These are phyloP conservation scores for Mimumesa dahlbomi DNA, from an alignment of 2,888 invertebrate species.

Conservation along the genomic window DNA sequence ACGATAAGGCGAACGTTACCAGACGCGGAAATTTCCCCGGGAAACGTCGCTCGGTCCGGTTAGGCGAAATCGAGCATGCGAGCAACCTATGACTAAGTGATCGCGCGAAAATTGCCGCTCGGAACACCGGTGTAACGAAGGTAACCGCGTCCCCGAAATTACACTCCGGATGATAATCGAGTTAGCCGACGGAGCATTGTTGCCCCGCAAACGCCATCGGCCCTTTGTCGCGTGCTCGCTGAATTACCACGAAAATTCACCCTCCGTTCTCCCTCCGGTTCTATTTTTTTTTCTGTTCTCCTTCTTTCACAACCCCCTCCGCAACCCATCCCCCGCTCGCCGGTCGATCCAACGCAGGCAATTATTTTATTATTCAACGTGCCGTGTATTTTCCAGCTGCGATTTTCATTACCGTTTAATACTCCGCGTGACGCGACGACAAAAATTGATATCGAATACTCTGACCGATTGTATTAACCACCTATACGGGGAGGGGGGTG, in stretches of 20 bases:
- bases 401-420: not conserved
- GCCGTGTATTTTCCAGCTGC: not conserved
- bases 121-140: conserved; percentile 54
- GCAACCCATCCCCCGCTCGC: not conserved
- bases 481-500: too few species aligned
- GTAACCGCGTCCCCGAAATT: conserved; percentile 57
- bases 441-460: not conserved
- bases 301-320: not conserved
- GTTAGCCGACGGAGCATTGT: conserved; percentile 48
- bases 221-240: conserved; percentile 3
- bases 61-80: too few species aligned
- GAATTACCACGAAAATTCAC: not conserved
- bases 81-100: conserved; percentile 47
- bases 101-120: conserved; percentile 55
- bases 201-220: conserved; percentile 29
- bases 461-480: not conserved
- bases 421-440: not conserved
- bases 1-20: too few species aligned
- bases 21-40: too few species aligned
- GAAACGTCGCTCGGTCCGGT: too few species aligned
- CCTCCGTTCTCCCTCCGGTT: not conserved
- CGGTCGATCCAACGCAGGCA: not conserved
- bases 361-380: conserved; percentile 1
- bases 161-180: conserved; percentile 56
- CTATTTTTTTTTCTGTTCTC: not conserved